phyloP scores from a whole-genome alignment of 2,888 invertebrate genomes.

The Scotopteryx bipunctaria region DNA sequence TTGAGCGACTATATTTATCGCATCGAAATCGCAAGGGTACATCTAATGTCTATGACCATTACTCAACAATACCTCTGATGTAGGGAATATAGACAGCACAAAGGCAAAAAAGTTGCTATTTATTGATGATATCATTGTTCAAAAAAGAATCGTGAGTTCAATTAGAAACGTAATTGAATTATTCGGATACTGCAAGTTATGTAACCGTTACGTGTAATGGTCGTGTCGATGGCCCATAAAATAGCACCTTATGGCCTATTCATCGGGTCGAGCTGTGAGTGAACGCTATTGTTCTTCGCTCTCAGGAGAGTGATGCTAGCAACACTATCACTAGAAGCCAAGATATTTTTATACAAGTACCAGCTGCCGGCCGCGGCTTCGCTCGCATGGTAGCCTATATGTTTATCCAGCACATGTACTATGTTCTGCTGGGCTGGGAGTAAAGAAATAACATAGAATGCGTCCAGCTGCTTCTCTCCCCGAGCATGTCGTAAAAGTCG shows the following conservation, averaged over 20 bases:
- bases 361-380: too few species aligned
- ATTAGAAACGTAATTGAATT: slow-evolving; percentile 37
- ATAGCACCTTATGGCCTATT: slow-evolving; percentile 37
- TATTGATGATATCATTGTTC: slow-evolving; percentile 25
- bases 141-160: slow-evolving; percentile 33
- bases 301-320: slow-evolving; percentile 18
- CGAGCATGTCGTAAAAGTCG: too few species aligned
- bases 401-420: too few species aligned
- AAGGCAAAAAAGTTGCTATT: slow-evolving; percentile 11
- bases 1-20: too few species aligned
- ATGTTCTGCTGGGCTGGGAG: too few species aligned
- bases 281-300: slow-evolving; percentile 34
- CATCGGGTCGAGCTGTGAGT: slow-evolving; percentile 25
- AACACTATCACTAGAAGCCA: too few species aligned
- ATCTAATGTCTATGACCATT: neutral
- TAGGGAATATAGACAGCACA: neutral
- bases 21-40: too few species aligned
- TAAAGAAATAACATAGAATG: too few species aligned
- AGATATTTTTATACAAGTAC: too few species aligned
- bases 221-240: slow-evolving; percentile 34
- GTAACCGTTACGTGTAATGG: slow-evolving; percentile 32
- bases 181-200: slow-evolving; percentile 36
- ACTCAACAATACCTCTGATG: neutral
- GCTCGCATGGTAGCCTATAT: too few species aligned
- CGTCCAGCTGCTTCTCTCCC: too few species aligned